Evolutionary conservation across 2,113 vertebrate species (phyloP), one percentile per base, ranked within the genome.

Genomic region (Myotis yumanensis): DNA sequence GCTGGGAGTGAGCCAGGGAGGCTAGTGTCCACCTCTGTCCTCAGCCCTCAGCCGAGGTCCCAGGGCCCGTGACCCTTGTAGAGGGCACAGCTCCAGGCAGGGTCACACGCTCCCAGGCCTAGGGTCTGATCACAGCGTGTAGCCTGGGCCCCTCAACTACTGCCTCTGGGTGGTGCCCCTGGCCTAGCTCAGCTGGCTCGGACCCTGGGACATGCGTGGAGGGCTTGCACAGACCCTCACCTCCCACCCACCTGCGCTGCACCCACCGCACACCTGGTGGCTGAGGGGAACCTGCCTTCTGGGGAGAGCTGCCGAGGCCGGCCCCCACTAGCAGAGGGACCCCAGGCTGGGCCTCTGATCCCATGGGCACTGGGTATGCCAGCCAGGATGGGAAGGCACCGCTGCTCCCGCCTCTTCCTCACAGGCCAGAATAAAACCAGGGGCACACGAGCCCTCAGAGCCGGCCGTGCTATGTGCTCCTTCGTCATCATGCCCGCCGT

Each of bases 81-180:
- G 28, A 54, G 10, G 20, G 25, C 2, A 0, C 77, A 22, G 75
- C 22, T 48, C 40, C 11, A 17, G 17, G 84, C 30, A 82, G n/a
- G 76, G 2, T 5, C 14, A 7, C 3, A 1, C 0, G 1, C 1
- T 1, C 4, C 15, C 37, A 32, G 22, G 68, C 54, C 35, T 12
- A 5, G 16, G 14, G 11, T 71, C 71, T 20, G 0, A 28, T 17
- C 28, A 3, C 1, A 0, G 28, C 0, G 2, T 7, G 17, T 32
- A 79, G 11, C 23, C 72, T 10, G 46, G 35, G 40, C 75, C 32
- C 0, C 40, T 7, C 7, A 9, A 12, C 16, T 11, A 46, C 83
- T 28, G n/a, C 73, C 16, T 37, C 17, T 51, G 40, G 23, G 30
- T 18, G n/a, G 40, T 37, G 43, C 59, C 11, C 54, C 18, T 17